A percentile compares a stretch with the other conserved stretches of the same genome.
Conservation (phyloP, 2,888 invertebrate species). For the Polydrusus tereticollis region DNA sequence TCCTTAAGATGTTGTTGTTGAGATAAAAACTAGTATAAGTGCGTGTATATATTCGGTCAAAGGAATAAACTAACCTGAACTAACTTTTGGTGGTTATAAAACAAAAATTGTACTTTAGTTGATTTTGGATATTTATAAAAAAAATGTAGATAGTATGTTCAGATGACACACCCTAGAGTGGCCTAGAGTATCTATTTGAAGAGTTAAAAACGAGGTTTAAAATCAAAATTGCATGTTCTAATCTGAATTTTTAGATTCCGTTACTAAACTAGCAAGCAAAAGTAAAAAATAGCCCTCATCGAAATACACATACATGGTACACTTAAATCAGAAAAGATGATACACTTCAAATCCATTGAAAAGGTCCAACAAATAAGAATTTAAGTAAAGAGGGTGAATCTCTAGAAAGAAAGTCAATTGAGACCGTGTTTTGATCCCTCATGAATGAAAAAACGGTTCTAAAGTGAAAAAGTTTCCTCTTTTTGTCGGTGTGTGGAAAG, state of each 20-base stretch:
- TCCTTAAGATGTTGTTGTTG: not conserved
- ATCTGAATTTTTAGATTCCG: too few relatives aligned
- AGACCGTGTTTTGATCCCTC: conserved; percentile 19
- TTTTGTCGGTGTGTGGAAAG: conserved; percentile 8
- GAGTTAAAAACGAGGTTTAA: too few relatives aligned
- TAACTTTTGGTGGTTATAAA: too few relatives aligned
- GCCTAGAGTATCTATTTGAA: too few relatives aligned
- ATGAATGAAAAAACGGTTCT: conserved; percentile 22
- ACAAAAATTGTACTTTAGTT: too few relatives aligned
- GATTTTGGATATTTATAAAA: too few relatives aligned
- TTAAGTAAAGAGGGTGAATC: conserved; percentile 18
- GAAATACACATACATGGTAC: not conserved
- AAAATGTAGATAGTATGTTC: too few relatives aligned
- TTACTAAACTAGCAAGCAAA: too few relatives aligned
- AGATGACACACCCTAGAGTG: too few relatives aligned
- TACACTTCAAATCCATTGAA: not conserved
- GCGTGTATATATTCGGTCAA: not conserved
- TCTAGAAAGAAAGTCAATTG: conserved; percentile 13
- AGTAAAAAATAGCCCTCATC: conserved; percentile 1
- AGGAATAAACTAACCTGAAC: not conserved
- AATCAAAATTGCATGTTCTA: too few relatives aligned
- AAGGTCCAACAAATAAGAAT: conserved; percentile 8
- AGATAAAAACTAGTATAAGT: conserved; percentile 5
- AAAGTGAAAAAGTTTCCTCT: conserved; percentile 28
- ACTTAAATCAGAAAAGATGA: conserved; percentile 2